Evolutionary conservation across 2,797 vertebrate species (phyloP), one percentile per base, ranked within the genome.

Genomic region (Lithobates pipiens): DNA sequence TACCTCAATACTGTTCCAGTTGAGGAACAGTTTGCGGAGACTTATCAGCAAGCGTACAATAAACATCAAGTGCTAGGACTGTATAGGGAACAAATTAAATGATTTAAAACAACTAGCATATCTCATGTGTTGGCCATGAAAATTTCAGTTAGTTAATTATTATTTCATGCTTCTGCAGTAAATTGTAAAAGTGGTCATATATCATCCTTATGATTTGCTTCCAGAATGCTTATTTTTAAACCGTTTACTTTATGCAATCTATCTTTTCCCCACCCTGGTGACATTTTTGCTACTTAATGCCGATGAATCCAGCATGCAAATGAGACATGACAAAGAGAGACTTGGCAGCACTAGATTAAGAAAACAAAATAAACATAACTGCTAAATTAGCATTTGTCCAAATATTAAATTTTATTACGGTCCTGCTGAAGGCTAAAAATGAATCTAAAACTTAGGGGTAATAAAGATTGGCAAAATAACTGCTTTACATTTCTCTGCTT

Each of bases 281-380:
- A 70, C 68, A 70, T 70, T 70, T 70, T 67, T 70, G 32, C 32
- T 36, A 32, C 68, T 70, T 70, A 70, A 70, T 70, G 68, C 32
- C 5, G 16, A 18, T 70, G 13, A 10, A 10, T 70, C 32, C 32
- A 70, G 68, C 32, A 70, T 36, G 29, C 8, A 70, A 70, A 70
- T 70, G 68, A 70, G 32, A 70, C 65, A 3, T 25, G 10, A 67
- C 25, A 67, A 61, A 23, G 54, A 61, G 6, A 61, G 6, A 3
- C 54, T 23, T 23, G 54, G 54, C 54, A 61, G 54, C 54, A 21
- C 54, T 61, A 9, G 54, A 61, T 61, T 61, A 61, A 23, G 18
- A 57, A 57, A 21, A 5, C 54, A 61, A 61, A 61, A 23, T 61
- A 23, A 61, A 61, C 54, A 18, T 54, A 61, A n/a, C 21, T 18